Conservation (phyloP, 35 echinoderm and acorn worm genomes). For the Lytechinus variegatus region DNA sequence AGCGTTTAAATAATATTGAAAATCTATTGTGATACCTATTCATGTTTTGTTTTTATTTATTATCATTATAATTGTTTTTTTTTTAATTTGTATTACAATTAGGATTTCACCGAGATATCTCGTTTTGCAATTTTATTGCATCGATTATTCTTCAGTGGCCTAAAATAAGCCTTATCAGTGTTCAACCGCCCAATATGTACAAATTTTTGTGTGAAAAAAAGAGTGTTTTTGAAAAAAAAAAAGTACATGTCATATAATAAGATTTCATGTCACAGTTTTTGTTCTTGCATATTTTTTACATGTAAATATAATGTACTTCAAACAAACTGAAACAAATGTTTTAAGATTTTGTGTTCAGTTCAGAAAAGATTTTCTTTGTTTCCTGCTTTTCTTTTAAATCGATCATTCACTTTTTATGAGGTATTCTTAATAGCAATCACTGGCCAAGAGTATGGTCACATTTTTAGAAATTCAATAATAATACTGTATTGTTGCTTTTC, state of each 20-base stretch:
- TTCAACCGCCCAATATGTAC: slow-evolving; percentile 14
- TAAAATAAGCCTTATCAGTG: not conserved
- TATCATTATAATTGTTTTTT: not conserved
- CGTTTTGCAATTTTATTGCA: not conserved
- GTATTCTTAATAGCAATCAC: not conserved
- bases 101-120: not conserved
- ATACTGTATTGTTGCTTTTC: not conserved
- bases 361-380: not conserved
- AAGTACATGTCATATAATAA: not conserved
- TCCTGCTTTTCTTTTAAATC: not conserved
- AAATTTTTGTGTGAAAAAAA: slow-evolving; percentile 8
- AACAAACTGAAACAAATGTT: not conserved
- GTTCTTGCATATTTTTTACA: not conserved
- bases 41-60: not conserved
- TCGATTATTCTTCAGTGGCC: slow-evolving; percentile 10
- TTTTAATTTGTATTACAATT: not conserved
- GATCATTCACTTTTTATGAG: not conserved
- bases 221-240: not conserved
- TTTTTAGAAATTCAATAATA: not conserved
- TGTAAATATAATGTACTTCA: not conserved
- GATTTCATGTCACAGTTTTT: not conserved
- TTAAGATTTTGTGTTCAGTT: not conserved
- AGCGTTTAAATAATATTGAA: not conserved
- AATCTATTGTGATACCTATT: not conserved
- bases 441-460: not conserved